Base-by-base conservation (phyloP, 2,888 invertebrate species). In the Blastobasis adustella region DNA sequence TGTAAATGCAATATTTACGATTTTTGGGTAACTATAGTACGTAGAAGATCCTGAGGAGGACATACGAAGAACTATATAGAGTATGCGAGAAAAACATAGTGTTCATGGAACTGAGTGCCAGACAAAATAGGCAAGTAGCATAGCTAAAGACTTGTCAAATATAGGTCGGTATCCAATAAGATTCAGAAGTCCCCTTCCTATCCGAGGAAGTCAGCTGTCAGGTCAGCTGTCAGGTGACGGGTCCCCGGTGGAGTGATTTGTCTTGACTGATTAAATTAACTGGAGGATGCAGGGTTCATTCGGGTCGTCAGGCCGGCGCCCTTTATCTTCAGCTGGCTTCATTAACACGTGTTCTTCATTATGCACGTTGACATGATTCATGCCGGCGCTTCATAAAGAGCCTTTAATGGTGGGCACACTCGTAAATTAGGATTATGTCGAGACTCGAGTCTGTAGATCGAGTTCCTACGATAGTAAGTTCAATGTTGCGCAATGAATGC, bases 231-330 rank as follows among this genome's bases (percentile, higher is more conserved):
- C 49, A 36, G 39, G 10, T 46, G 54, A 56, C 60, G 60, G 66
- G 60, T 61, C 63, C 58, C 57, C 47, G 6, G 6, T 36, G 56
- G 51, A 59, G 63, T 65, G 71, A 72, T 73, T 72, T 69, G 64
- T 62, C 56, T 60, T 56, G 55, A 59, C 62, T 79, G 77, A 85
- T 84, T 83, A 73, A 82, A 82, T 83, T 80, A 85, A 72, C 71
- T 59, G 68, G 69, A 74, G 71, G 76, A 75, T 71, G 77, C 66
- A 60, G 62, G 63, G 67, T 67, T 69, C 69, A 65, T 62, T 23
- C 23, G 23, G 23, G 23, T 23, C 23, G 59, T 66, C 65, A 58
- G 55, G 64, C 57, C 76, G 77, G 77, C 63, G 56, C 58, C 62
- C 68, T 77, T 74, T 73, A 69, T 66, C 67, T 66, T 67, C 77